phyloP scores from a whole-genome alignment of 2,797 vertebrate genomes.

The Myotis findleyi region DNA sequence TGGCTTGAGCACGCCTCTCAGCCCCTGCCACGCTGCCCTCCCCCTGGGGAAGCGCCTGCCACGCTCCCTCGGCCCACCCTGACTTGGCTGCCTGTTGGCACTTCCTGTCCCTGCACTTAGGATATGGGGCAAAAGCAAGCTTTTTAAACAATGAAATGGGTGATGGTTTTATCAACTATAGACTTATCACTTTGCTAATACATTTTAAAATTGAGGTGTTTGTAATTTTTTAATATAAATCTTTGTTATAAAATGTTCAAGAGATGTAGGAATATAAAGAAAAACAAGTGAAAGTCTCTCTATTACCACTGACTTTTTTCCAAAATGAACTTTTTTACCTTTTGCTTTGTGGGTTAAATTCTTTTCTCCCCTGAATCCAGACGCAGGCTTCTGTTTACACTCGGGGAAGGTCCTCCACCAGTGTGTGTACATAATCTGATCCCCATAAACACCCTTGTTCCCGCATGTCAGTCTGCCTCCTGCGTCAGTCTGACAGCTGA shows the following conservation, averaged over 20 bases:
- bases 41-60: background rate
- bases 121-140: background rate
- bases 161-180: background rate
- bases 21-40: background rate
- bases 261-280: background rate
- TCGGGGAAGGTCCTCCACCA: background rate
- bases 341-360: background rate
- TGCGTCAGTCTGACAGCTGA: background rate
- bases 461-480: fast-evolving
- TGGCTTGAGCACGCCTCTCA: background rate
- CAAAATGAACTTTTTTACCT: background rate
- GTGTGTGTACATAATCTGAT: fast-evolving
- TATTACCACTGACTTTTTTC: background rate
- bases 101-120: background rate
- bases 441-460: background rate
- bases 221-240: background rate
- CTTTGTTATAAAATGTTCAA: background rate
- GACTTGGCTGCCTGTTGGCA: fast-evolving
- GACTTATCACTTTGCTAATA: background rate
- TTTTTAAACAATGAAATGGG: background rate
- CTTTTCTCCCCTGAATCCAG: background rate
- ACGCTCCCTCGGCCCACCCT: background rate
- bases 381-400: background rate
- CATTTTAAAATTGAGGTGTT: background rate
- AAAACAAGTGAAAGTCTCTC: background rate